Base-by-base conservation (phyloP, 1,140 invertebrate species). In the Bombus turneri region DNA sequence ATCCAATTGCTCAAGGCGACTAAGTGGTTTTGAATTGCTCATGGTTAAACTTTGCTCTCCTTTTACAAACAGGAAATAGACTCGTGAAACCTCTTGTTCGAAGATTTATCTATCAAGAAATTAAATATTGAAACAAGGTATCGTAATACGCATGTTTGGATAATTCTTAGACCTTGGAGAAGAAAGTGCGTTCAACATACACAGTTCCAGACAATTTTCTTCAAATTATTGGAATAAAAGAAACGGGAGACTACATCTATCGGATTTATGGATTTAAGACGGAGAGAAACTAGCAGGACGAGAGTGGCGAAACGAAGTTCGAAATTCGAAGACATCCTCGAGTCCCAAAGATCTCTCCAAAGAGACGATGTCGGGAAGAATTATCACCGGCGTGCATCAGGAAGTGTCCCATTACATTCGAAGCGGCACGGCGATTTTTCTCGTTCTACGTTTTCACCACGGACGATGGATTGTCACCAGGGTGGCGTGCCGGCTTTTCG, bases 381-480 rank as follows among this genome's bases (percentile, higher is more conserved):
- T 85, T 85, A 85, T 85, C 83, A 25, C 83, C 41, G 77, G 13
- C 15, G 66, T 22, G 53, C 57, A 85, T 85, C 83, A 80, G 83
- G 68, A 80, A 73, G 68, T 80, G 41, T 85, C 57, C 57, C 25
- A 76, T 84, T 84, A 84, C 82, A 71, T 83, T 57, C 43, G 41
- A 39, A 37, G 64, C 37, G 62, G 37, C 81, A 22, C 31, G 68
- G 34, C 83, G 83, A 80, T 73, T 85, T 85, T 85, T 85, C 77
- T 37, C 77, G 57, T 80, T 80, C 77, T 77, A 80, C 12, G 71
- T 64, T 85, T 73, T 43, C 57, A 78, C 68, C 13, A 13, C 1
- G 25, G 34, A 68, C 78, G 84, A 85, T 85, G 79, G 84, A 85
- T 85, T 53, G 79, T 85, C 84, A 68, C 79, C 84, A 13, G 59